Evolutionary conservation across 2,888 invertebrate species (phyloP), one percentile per base, ranked within the genome.

Genomic region (Smittia aterrima): DNA sequence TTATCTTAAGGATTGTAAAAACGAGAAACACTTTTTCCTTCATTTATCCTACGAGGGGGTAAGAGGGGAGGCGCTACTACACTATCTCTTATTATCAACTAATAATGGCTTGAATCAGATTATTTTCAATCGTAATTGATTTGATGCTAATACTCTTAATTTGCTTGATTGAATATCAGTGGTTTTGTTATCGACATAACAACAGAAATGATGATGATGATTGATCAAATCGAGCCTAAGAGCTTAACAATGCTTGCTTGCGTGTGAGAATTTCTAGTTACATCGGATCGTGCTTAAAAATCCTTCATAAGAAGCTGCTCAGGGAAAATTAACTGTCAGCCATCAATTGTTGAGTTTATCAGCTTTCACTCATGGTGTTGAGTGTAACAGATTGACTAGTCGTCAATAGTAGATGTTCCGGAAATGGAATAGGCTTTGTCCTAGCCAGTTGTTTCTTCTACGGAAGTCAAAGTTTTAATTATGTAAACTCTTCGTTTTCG

Each of bases 401-500:
- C 78, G 85, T 84, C 81, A 91, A 85, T 80, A n/a, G n/a, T n/a
- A 92, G 85, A 84, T 91, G 90, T 79, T 91, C 91, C 78, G 92
- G 90, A 77, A 93, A 87, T 73, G 92, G 90, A 78, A 93, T 87
- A 71, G 92, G 90, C 78, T 89, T 87, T 75, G 90, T 88, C 76
- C 93, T 87, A 9, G 92, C 87, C 73, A 91, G 90, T 78, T 92
- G 88, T 80, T 93, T 93, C 85, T 93, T 93, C 87, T 92, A 85
- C 0, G 87, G 88, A 77, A 82, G 25, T 22, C 4, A 13, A 38
- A 47, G 47, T 2, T 16, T 47, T 32, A 6, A 32, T 32, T 9
- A 32, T 32, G 32, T 32, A 32, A 32, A 6, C 9, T 32, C 32
- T 3, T 32, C 32, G 32, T 32, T 32, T 32, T 3, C 32, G 32